A percentile compares a stretch with the other conserved stretches of the same genome.
phyloP scores from a whole-genome alignment of 1,140 invertebrate genomes.

The Cherax destructor region DNA sequence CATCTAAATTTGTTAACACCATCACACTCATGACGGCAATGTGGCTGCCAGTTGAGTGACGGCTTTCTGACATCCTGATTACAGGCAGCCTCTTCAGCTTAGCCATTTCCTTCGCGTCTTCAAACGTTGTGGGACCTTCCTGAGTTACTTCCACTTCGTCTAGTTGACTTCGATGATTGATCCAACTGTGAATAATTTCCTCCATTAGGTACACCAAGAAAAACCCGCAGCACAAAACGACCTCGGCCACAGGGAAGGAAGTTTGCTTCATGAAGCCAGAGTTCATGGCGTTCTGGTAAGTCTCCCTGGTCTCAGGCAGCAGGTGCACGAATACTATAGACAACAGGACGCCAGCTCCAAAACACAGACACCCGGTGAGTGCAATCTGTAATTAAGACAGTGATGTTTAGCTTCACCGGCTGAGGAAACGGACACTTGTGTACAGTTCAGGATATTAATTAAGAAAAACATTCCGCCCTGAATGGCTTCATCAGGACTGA shows the following conservation, averaged over 20 bases:
- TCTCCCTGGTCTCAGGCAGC: conserved; percentile 83
- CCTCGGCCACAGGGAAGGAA: conserved; percentile 75
- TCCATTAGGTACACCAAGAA: conserved; percentile 76
- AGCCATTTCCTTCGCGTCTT: conserved; percentile 44
- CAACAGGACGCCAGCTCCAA: conserved; percentile 89
- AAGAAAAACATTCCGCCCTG: no score
- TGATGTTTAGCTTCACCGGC: neutral
- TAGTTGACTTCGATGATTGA: conserved; percentile 31
- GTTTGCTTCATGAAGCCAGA: conserved; percentile 13
- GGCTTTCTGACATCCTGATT: neutral
- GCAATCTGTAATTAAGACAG: conserved; percentile 30
- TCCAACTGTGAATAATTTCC: conserved; percentile 74
- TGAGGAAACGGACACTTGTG: conserved; percentile 21
- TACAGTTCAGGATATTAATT: no score
- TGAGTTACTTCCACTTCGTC: neutral
- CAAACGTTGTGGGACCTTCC: neutral
- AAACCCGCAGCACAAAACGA: conserved; percentile 76
- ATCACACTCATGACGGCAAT: neutral
- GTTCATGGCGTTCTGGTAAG: conserved; percentile 24
- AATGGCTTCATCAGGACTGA: no score
- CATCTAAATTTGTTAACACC: neutral
- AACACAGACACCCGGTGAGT: conserved; percentile 82
- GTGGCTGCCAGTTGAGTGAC: neutral
- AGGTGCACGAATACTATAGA: conserved; percentile 88
- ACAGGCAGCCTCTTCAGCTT: neutral